Evolutionary conservation across 2,888 invertebrate species (phyloP).

Genomic region (Drosophila eohydei): DNA sequence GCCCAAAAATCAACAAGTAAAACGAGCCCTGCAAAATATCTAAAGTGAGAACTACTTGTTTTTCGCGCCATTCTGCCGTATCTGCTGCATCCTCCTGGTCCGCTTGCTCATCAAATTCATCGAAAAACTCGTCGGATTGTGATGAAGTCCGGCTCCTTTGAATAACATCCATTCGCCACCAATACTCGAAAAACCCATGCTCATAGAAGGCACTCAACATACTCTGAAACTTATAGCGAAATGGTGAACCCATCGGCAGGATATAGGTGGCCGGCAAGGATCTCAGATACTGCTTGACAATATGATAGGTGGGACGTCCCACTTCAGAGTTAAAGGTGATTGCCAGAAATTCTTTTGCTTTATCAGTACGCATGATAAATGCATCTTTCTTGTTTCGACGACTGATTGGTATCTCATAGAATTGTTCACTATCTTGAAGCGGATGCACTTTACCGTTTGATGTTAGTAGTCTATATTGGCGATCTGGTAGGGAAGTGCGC

Average conservation of each 20-base stretch:
- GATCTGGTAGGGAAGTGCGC: background rate
- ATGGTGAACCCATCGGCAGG: conserved; percentile 73
- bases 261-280: conserved; percentile 77
- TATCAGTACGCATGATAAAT: conserved; percentile 75
- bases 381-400: conserved; percentile 30
- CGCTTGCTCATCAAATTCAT: conserved; percentile 38
- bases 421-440: conserved; percentile 36
- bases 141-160: conserved; percentile 34
- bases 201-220: conserved; percentile 72
- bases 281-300: conserved; percentile 79
- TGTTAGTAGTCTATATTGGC: background rate
- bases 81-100: conserved; percentile 35
- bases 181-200: conserved; percentile 79
- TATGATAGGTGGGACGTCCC: conserved; percentile 77
- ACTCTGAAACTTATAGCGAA: conserved; percentile 75
- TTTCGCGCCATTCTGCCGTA: conserved; percentile 34
- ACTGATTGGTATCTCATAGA: conserved; percentile 37
- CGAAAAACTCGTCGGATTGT: conserved; percentile 61
- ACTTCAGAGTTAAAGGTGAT: conserved; percentile 68
- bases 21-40: conserved; percentile 82
- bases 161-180: conserved; percentile 65
- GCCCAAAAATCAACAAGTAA: conserved; percentile 80
- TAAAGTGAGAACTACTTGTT: conserved; percentile 73
- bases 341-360: conserved; percentile 69
- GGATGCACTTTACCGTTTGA: conserved; percentile 44